phyloP scores from a whole-genome alignment of 2,113 vertebrate genomes.

The Carassius carassius region DNA sequence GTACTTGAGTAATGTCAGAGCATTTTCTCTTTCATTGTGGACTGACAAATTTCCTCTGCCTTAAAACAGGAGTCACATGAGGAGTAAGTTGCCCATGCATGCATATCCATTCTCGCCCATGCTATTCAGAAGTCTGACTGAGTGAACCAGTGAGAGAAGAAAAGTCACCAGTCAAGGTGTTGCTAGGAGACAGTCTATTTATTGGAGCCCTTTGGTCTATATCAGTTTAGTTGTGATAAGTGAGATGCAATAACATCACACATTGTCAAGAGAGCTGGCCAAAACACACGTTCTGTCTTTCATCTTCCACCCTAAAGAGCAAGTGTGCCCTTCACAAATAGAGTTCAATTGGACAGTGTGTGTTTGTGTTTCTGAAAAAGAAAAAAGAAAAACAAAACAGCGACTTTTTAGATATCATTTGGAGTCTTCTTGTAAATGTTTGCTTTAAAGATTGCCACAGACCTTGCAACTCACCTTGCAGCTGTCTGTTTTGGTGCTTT shows the following conservation, averaged over 20 bases:
- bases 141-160: background rate
- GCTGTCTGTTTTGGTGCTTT: background rate
- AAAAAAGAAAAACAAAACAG: background rate
- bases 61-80: background rate
- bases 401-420: background rate
- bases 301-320: background rate
- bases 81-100: background rate
- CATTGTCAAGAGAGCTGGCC: background rate
- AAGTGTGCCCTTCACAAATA: background rate
- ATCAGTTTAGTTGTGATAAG: slow-evolving; percentile 21
- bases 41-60: background rate
- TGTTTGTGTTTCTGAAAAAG: background rate
- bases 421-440: background rate
- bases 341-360: background rate
- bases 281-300: slow-evolving; percentile 9
- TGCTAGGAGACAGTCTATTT: slow-evolving; percentile 40
- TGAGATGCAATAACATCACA: slow-evolving; percentile 27
- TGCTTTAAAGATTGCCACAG: background rate
- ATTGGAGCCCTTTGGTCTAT: slow-evolving; percentile 27
- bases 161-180: slow-evolving; percentile 36
- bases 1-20: background rate
- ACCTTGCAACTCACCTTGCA: slow-evolving; percentile 9
- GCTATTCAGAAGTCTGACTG: background rate
- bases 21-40: background rate
- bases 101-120: background rate